Evolutionary conservation across 2,888 invertebrate species (phyloP).

Genomic region (Encarsia formosa): DNA sequence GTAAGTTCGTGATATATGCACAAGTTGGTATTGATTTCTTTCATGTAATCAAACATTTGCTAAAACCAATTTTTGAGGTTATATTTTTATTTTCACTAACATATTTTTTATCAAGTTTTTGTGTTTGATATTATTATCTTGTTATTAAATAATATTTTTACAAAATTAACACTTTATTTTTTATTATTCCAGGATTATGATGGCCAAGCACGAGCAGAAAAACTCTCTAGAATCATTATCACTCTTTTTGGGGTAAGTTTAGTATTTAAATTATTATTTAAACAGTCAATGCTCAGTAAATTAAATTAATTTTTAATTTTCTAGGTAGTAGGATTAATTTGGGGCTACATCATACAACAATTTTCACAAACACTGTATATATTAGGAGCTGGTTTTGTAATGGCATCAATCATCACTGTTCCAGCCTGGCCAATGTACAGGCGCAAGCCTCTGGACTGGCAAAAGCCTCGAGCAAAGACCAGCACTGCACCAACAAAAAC

Average conservation of each 20-base stretch:
- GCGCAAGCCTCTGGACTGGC: conserved; percentile 84
- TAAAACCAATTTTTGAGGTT: conserved; percentile 2
- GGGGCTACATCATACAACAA: conserved; percentile 92
- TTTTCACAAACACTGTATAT: conserved; percentile 94
- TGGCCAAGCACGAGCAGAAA: conserved; percentile 87
- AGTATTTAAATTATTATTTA: not conserved
- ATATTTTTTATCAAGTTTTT: not conserved
- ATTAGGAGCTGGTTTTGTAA: conserved; percentile 82
- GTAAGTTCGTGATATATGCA: conserved; percentile 31
- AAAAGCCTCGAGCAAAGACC: conserved; percentile 68
- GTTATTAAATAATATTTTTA: too few relatives aligned
- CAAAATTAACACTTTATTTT: conserved; percentile 5
- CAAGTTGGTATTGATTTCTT: not conserved
- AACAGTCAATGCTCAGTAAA: conserved; percentile 1
- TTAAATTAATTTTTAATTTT: conserved; percentile 31
- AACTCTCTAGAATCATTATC: conserved; percentile 83
- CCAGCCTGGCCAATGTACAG: conserved; percentile 97
- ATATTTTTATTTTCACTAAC: conserved; percentile 3
- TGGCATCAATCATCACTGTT: conserved; percentile 84
- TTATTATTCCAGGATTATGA: conserved; percentile 74
- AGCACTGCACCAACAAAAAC: conserved; percentile 45
- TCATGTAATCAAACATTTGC: not conserved
- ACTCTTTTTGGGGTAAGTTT: conserved; percentile 75
- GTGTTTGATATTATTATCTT: not conserved
- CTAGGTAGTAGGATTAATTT: conserved; percentile 77